A percentile compares a stretch with the other conserved stretches of the same genome.
phyloP scores from a whole-genome alignment of 1,140 invertebrate genomes.

The Drosophila mayri region DNA sequence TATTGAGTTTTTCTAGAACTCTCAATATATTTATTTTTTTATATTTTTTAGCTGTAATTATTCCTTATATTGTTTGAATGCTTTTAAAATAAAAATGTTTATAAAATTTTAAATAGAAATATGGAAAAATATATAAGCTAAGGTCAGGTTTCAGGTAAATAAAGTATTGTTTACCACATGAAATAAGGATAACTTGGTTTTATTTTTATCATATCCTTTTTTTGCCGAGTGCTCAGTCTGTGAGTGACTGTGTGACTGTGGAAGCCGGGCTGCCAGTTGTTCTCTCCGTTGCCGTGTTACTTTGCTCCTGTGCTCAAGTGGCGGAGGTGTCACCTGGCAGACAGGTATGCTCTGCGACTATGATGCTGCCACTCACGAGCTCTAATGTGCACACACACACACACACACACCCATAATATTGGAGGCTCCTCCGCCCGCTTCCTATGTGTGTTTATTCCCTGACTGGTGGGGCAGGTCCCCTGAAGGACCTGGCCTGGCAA shows the following conservation, averaged over 20 bases:
- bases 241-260: conserved; percentile 24
- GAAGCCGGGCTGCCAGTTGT: conserved; percentile 23
- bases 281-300: conserved; percentile 40
- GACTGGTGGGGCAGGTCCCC: conserved; percentile 7
- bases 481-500: conserved; percentile 40
- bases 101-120: background rate
- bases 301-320: conserved; percentile 71
- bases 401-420: background rate
- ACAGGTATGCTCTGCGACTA: conserved; percentile 58
- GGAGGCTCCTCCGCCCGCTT: background rate
- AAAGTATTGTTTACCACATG: too few species aligned
- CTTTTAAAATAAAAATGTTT: background rate
- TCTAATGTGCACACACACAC: conserved; percentile 25
- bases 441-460: background rate
- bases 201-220: background rate
- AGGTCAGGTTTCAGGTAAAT: too few species aligned
- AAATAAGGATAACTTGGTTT: too few species aligned
- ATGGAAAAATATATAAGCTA: background rate
- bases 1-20: too few species aligned
- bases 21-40: too few species aligned
- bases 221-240: conserved; percentile 2
- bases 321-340: conserved; percentile 77
- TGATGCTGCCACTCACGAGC: conserved; percentile 52
- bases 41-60: too few species aligned
- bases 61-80: too few species aligned